These are phyloP conservation scores for Heliconius nattereri DNA, from an alignment of 1,140 invertebrate genomes.

Conservation along the genomic window DNA sequence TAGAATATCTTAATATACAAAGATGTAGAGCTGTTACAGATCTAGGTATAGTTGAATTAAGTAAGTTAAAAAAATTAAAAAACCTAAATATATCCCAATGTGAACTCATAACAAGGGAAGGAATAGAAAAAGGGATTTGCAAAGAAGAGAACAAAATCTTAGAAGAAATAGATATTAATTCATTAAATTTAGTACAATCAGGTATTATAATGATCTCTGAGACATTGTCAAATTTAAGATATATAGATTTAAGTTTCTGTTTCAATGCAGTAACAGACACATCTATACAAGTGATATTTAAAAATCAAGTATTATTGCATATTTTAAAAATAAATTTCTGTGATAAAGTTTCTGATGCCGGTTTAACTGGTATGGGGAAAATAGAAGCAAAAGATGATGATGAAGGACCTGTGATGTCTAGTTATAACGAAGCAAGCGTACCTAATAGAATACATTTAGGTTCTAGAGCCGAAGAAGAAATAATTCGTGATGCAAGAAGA, in stretches of 20 bases:
- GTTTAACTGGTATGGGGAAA: constrained; percentile 84
- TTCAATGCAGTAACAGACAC: constrained; percentile 85
- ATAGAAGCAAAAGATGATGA: constrained; percentile 58
- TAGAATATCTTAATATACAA: constrained; percentile 82
- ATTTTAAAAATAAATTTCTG: constrained; percentile 85
- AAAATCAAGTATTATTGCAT: constrained; percentile 82
- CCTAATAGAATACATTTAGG: constrained; percentile 82
- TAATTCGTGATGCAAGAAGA: constrained; percentile 83
- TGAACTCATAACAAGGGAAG: constrained; percentile 83
- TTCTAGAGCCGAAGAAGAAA: constrained; percentile 85
- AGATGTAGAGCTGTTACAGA: constrained; percentile 84
- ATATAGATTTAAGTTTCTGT: constrained; percentile 85
- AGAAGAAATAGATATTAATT: constrained; percentile 83
- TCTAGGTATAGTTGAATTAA: constrained; percentile 80
- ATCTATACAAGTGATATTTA: constrained; percentile 84
- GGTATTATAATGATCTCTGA: constrained; percentile 82
- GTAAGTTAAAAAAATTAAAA: constrained; percentile 81
- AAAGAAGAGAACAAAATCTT: constrained; percentile 65
- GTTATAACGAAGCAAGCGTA: constrained; percentile 51
- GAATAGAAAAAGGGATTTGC: constrained; percentile 83
- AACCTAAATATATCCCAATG: constrained; percentile 85
- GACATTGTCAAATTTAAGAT: constrained; percentile 81
- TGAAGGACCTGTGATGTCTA: constrained; percentile 61
- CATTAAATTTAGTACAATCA: constrained; percentile 83
- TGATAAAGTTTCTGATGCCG: constrained; percentile 85